Base-by-base conservation (phyloP, 2,888 invertebrate genomes). In the Elmis aenea region DNA sequence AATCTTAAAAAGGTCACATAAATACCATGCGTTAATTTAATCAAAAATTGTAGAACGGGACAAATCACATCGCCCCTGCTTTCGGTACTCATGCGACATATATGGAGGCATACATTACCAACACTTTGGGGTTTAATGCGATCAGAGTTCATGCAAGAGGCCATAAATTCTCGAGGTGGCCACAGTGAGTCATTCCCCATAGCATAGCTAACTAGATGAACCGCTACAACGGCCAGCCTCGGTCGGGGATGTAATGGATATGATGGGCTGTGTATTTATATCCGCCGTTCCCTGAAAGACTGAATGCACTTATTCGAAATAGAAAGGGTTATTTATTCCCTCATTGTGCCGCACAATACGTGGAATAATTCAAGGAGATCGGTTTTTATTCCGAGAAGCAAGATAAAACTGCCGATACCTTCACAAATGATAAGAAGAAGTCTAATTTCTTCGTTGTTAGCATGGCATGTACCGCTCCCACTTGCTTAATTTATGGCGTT, bases 181-280 rank as follows among this genome's bases (percentile, higher is more conserved):
- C 42, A 42, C 46, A 46, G n/a, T 54, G 54, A 54, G 42, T 54
- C 54, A 54, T 50, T 47, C 50, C 48, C 48, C n/a, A n/a, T n/a
- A n/a, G n/a, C n/a, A n/a, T n/a, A n/a, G n/a, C n/a, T 54, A 54
- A 52, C 48, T 45, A 50, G 51, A 54, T 54, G 52, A 48, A 49
- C 44, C 47, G 39, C 33, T 39, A 41, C 45, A 39, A 26, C 31
- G 38, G n/a, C n/a, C 32, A 38, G 39, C 33, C 35, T 37, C 26
- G n/a, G n/a, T n/a, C 26, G 33, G 39, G n/a, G n/a, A n/a, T n/a
- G n/a, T n/a, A n/a, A n/a, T n/a, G n/a, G n/a, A n/a, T n/a, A n/a
- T 34, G 36, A 44, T 39, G 44, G 44, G n/a, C n/a, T n/a, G n/a
- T n/a, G n/a, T n/a, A n/a, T n/a, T n/a, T n/a, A n/a, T n/a, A n/a